phyloP scores from a whole-genome alignment of 2,888 invertebrate species.

The Rotaria socialis region DNA sequence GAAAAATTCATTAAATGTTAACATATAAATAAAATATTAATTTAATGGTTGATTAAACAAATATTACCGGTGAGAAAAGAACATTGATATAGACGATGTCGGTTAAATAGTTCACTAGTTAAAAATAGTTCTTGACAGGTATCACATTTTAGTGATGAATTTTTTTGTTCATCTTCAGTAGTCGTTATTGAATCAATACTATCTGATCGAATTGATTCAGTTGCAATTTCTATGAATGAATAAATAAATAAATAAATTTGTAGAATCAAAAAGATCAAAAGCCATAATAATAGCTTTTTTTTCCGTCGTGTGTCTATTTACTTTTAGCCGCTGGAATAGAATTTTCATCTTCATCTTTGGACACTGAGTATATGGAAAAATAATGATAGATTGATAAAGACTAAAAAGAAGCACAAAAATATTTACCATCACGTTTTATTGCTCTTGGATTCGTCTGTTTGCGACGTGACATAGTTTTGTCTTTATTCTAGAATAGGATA shows the following conservation, averaged over 20 bases:
- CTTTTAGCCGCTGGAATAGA: not conserved
- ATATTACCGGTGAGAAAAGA: not conserved
- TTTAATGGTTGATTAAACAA: not conserved
- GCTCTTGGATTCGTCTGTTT: slow-evolving; percentile 31
- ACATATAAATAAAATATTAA: not conserved
- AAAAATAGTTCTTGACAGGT: not conserved
- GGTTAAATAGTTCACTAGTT: not conserved
- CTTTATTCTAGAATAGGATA: slow-evolving; percentile 22
- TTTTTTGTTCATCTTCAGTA: not conserved
- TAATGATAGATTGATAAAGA: not conserved
- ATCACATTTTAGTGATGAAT: not conserved
- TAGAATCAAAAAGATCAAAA: not conserved
- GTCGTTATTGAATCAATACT: not conserved
- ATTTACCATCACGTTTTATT: slow-evolving; percentile 18
- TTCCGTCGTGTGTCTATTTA: not conserved
- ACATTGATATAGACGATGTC: slow-evolving; percentile 18
- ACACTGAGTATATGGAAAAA: not conserved
- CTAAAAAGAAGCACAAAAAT: not conserved
- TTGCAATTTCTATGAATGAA: not conserved
- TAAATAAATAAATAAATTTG: not conserved
- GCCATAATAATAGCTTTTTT: not conserved
- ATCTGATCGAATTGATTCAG: not conserved
- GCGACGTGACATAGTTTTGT: slow-evolving; percentile 33
- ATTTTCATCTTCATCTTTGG: not conserved
- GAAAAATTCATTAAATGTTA: not conserved